A percentile compares a stretch with the other conserved stretches of the same genome.
These are phyloP conservation scores for Forbesichthys agassizii DNA, from an alignment of 2,113 vertebrate genomes.

Conservation along the genomic window DNA sequence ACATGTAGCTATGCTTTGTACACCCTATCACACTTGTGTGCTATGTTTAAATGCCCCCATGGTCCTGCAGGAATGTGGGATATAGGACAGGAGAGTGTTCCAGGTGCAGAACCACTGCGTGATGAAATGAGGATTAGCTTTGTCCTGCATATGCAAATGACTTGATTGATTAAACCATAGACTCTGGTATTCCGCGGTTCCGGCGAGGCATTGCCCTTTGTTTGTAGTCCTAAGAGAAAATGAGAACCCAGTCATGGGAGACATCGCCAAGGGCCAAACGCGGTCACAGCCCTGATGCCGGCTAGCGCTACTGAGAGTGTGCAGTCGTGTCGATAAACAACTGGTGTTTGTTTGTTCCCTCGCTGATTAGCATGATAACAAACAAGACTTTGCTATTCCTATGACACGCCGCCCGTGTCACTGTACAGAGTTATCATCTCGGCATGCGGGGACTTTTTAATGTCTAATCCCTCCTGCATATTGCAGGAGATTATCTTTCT, in stretches of 20 bases:
- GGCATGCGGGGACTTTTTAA: conserved; percentile 60
- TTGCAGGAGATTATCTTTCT: conserved; percentile 77
- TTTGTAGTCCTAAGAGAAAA: conserved; percentile 51
- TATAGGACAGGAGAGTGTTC: conserved; percentile 56
- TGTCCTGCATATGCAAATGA: conserved; percentile 68
- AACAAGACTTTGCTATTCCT: conserved; percentile 37
- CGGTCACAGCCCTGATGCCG: conserved; percentile 15
- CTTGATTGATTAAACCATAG: conserved; percentile 54
- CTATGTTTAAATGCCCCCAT: conserved; percentile 45
- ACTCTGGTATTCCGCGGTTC: conserved; percentile 30
- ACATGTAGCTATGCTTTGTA: conserved; percentile 36
- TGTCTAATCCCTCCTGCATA: conserved; percentile 72
- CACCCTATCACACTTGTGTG: conserved; percentile 38
- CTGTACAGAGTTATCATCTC: conserved; percentile 51
- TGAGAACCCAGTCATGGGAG: conserved; percentile 47
- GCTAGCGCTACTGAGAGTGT: conserved; percentile 13
- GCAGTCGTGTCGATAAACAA: conserved; percentile 55
- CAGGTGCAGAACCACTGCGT: conserved; percentile 62
- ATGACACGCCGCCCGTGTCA: conserved; percentile 37
- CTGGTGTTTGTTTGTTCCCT: conserved; percentile 57
- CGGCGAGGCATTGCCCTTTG: conserved; percentile 49
- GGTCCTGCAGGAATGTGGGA: conserved; percentile 40
- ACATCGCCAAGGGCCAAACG: conserved; percentile 51
- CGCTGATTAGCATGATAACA: conserved; percentile 53
- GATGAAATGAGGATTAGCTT: conserved; percentile 58